A percentile compares a stretch with the other conserved stretches of the same genome.
phyloP scores from a whole-genome alignment of 2,797 vertebrate genomes.

The Amazona finschi region DNA sequence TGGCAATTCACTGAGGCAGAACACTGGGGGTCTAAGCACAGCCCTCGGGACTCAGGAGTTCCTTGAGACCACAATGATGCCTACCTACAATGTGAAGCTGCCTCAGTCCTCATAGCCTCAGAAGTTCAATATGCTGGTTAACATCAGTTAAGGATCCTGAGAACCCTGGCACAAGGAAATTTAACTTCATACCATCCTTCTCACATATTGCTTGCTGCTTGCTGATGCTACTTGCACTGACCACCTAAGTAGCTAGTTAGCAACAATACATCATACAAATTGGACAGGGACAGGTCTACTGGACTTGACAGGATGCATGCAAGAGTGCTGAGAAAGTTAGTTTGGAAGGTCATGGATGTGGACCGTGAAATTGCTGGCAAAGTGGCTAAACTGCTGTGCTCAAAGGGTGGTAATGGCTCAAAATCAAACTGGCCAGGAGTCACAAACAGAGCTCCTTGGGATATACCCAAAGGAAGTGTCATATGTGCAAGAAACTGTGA shows the following conservation, averaged over 20 bases:
- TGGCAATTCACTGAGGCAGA: background rate
- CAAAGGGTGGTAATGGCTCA: background rate
- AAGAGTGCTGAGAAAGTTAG: background rate
- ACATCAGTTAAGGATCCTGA: background rate
- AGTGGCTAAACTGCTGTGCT: background rate
- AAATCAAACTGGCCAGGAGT: background rate
- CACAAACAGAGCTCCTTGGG: background rate
- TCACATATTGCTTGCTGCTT: background rate
- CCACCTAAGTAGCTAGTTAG: background rate
- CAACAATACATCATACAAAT: background rate
- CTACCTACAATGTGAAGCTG: background rate
- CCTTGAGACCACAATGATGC: background rate
- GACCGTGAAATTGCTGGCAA: background rate
- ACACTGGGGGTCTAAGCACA: background rate
- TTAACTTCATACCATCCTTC: background rate
- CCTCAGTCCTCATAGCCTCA: background rate
- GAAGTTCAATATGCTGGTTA: background rate
- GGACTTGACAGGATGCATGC: background rate
- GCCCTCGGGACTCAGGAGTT: background rate
- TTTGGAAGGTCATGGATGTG: background rate
- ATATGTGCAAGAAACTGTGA: background rate
- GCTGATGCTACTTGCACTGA: background rate
- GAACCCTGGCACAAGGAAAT: background rate
- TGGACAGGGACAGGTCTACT: background rate
- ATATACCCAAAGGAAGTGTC: background rate